Evolutionary conservation across 2,797 vertebrate genomes (phyloP).

Genomic region (Sebastes iracundus): DNA sequence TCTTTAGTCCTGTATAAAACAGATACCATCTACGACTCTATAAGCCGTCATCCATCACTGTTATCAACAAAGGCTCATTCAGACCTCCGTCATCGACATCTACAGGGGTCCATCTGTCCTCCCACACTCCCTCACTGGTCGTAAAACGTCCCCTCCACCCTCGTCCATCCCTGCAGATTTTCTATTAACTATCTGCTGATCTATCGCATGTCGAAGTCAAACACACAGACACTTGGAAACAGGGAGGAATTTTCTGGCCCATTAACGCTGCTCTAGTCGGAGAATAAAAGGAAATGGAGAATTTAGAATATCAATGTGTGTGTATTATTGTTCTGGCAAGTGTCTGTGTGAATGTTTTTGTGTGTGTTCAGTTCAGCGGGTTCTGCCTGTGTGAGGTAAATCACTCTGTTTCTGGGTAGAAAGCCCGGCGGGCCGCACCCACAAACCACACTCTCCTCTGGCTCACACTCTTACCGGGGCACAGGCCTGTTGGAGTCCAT

Average conservation of each 20-base stretch:
- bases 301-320: slow-evolving; percentile 10
- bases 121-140: slow-evolving; percentile 8
- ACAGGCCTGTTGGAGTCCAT: slow-evolving; percentile 50
- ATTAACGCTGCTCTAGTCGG: not conserved
- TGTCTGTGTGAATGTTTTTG: slow-evolving; percentile 20
- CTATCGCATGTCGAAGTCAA: slow-evolving; percentile 13
- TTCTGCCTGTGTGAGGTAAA: slow-evolving; percentile 75
- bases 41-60: slow-evolving; percentile 52
- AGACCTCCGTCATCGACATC: slow-evolving; percentile 43
- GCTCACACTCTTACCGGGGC: slow-evolving; percentile 34
- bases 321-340: slow-evolving; percentile 38
- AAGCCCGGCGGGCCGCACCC: slow-evolving; percentile 52
- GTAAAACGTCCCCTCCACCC: slow-evolving; percentile 6
- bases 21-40: slow-evolving; percentile 57
- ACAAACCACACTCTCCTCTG: slow-evolving; percentile 64
- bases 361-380: slow-evolving; percentile 56
- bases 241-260: not conserved
- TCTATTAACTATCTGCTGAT: slow-evolving; percentile 16
- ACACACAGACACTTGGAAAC: slow-evolving; percentile 5
- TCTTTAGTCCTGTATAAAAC: slow-evolving; percentile 38
- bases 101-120: slow-evolving; percentile 28
- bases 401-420: slow-evolving; percentile 50
- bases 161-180: slow-evolving; percentile 30
- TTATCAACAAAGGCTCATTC: slow-evolving; percentile 66
- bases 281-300: slow-evolving; percentile 23